A percentile compares a stretch with the other conserved stretches of the same genome.
These are phyloP conservation scores for Grammomys surdaster DNA, from an alignment of 2,113 vertebrate species.

Conservation along the genomic window DNA sequence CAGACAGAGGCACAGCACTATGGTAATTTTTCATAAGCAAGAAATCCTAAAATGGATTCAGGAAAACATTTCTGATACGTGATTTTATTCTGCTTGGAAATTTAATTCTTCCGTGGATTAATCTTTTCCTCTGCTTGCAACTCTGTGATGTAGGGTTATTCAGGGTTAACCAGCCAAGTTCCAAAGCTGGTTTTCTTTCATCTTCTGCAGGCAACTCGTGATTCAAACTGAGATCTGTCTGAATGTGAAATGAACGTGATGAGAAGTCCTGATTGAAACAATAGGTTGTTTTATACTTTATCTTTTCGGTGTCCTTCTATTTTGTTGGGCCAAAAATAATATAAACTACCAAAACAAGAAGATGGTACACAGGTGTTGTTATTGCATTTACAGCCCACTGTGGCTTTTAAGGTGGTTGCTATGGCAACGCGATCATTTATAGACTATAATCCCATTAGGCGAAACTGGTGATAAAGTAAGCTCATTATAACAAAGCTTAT, in stretches of 20 bases:
- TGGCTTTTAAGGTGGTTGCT: slow-evolving; percentile 86
- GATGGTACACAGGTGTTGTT: slow-evolving; percentile 86
- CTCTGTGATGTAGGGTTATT: slow-evolving; percentile 11
- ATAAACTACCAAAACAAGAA: slow-evolving; percentile 78
- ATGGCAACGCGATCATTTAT: slow-evolving; percentile 86
- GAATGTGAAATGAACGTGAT: slow-evolving; percentile 39
- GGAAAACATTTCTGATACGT: neutral
- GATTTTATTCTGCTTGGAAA: slow-evolving; percentile 37
- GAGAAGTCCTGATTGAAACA: slow-evolving; percentile 71
- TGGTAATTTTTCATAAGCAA: slow-evolving; percentile 39
- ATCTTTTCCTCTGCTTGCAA: slow-evolving; percentile 25
- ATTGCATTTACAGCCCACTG: slow-evolving; percentile 80
- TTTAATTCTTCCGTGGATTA: slow-evolving; percentile 44
- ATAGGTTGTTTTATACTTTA: slow-evolving; percentile 45
- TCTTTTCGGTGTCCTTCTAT: slow-evolving; percentile 60
- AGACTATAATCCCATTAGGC: slow-evolving; percentile 87
- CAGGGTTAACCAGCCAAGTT: slow-evolving; percentile 58
- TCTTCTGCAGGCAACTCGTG: slow-evolving; percentile 48
- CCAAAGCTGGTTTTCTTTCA: slow-evolving; percentile 45
- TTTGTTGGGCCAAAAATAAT: slow-evolving; percentile 66
- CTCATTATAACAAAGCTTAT: slow-evolving; percentile 86
- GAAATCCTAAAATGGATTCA: slow-evolving; percentile 8
- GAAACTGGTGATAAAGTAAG: slow-evolving; percentile 85
- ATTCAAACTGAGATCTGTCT: slow-evolving; percentile 37
- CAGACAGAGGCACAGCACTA: neutral